Conservation (phyloP, 2,888 invertebrate species). For the Lycophotia porphyrea region DNA sequence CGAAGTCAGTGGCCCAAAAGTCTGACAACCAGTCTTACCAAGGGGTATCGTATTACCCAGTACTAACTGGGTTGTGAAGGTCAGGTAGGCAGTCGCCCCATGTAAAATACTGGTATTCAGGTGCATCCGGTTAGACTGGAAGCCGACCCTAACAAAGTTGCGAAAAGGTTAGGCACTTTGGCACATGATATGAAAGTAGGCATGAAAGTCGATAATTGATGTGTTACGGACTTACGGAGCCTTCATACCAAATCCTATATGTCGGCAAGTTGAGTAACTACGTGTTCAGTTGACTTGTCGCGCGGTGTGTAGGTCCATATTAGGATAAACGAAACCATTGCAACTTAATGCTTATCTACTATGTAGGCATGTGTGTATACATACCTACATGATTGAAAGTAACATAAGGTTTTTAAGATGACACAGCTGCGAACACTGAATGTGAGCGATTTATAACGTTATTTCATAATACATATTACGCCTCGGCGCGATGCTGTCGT, state of each 20-base stretch:
- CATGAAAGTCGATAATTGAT: not conserved
- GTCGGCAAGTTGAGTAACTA: not conserved
- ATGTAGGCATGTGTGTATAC: not conserved
- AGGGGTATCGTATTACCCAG: not conserved
- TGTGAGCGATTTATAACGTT: constrained; percentile 49
- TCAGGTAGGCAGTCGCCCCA: not conserved
- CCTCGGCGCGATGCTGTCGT: constrained; percentile 27
- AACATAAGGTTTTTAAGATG: constrained; percentile 28
- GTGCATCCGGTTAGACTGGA: not conserved
- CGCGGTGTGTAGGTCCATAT: too few species aligned
- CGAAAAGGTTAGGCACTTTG: not conserved
- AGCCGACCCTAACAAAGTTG: not conserved
- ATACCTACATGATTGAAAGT: constrained; percentile 8
- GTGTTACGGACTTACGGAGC: not conserved
- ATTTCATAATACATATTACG: constrained; percentile 59
- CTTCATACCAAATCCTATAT: not conserved
- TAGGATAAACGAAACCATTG: not conserved
- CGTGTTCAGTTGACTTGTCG: not conserved
- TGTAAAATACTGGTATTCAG: not conserved
- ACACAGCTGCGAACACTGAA: constrained; percentile 51
- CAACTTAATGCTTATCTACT: not conserved
- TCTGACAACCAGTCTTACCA: not conserved
- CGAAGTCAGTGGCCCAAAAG: not conserved
- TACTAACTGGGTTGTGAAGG: not conserved
- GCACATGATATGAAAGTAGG: not conserved